Evolutionary conservation across 2,888 invertebrate species (phyloP).

Genomic region (Cetonia aurata): DNA sequence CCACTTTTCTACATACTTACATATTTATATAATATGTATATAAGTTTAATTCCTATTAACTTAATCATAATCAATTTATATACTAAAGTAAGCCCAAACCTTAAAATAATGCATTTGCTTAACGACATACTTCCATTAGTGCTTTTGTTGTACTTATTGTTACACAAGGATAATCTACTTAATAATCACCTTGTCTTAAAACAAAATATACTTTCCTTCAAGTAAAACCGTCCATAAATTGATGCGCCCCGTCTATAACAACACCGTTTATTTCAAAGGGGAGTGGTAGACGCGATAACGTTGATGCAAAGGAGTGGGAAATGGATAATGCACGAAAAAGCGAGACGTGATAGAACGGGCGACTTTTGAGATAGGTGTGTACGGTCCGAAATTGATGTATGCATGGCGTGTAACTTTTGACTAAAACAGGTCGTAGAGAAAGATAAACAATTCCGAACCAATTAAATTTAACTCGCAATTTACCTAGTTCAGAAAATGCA

Average conservation of each 20-base stretch:
- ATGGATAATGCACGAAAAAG: conserved; percentile 45
- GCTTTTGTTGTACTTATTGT: too few species aligned
- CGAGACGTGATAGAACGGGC: conserved; percentile 49
- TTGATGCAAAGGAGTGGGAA: conserved; percentile 19
- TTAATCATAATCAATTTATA: too few species aligned
- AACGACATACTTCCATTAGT: too few species aligned
- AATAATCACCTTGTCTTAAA: too few species aligned
- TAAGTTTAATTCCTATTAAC: too few species aligned
- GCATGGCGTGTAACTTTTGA: conserved; percentile 50
- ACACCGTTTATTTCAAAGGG: background rate
- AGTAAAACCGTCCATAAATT: conserved; percentile 20
- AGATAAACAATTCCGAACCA: conserved; percentile 40
- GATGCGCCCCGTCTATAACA: conserved; percentile 19
- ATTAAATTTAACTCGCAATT: conserved; percentile 17
- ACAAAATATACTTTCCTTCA: background rate
- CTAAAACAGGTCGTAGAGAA: conserved; percentile 46
- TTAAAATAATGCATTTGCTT: too few species aligned
- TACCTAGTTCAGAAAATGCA: conserved; percentile 4
- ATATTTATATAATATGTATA: too few species aligned
- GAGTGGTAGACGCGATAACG: conserved; percentile 37
- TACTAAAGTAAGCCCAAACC: too few species aligned
- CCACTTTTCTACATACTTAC: too few species aligned
- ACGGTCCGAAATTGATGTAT: conserved; percentile 51
- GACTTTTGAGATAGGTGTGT: conserved; percentile 49
- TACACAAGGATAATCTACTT: too few species aligned